Evolutionary conservation across 2,797 vertebrate species (phyloP).

Genomic region (Paramormyrops hopkinsi): DNA sequence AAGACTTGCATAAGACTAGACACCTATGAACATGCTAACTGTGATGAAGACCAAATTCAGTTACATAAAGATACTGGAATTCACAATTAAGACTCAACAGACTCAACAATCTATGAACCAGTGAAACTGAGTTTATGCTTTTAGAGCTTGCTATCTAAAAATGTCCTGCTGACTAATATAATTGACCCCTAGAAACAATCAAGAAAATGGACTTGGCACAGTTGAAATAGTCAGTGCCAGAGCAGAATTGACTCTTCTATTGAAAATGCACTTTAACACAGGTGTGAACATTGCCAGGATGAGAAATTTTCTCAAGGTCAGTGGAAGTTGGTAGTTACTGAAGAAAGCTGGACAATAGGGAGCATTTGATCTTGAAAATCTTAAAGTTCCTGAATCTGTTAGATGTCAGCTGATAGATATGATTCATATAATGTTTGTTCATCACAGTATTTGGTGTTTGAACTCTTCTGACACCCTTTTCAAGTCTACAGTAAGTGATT

Average conservation of each 20-base stretch:
- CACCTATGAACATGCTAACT: not conserved
- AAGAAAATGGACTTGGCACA: not conserved
- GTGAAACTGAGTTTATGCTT: not conserved
- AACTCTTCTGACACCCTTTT: not conserved
- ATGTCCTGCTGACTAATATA: not conserved
- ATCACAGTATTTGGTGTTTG: not conserved
- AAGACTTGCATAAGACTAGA: not conserved
- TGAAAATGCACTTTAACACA: not conserved
- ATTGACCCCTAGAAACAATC: not conserved
- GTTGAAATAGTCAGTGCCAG: not conserved
- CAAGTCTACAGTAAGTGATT: not conserved
- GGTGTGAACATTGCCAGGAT: not conserved
- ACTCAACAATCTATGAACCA: not conserved
- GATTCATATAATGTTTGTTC: not conserved
- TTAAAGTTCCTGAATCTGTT: not conserved
- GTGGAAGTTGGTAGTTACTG: not conserved
- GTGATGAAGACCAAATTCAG: not conserved
- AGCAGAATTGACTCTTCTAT: not conserved
- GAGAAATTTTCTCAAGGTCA: not conserved
- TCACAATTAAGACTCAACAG: not conserved
- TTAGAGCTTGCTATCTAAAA: not conserved
- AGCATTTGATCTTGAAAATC: not conserved
- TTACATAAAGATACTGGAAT: not conserved
- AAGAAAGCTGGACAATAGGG: not conserved
- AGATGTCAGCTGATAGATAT: not conserved